Base-by-base conservation (phyloP, 2,113 vertebrate species). In the Etheostoma spectabile region DNA sequence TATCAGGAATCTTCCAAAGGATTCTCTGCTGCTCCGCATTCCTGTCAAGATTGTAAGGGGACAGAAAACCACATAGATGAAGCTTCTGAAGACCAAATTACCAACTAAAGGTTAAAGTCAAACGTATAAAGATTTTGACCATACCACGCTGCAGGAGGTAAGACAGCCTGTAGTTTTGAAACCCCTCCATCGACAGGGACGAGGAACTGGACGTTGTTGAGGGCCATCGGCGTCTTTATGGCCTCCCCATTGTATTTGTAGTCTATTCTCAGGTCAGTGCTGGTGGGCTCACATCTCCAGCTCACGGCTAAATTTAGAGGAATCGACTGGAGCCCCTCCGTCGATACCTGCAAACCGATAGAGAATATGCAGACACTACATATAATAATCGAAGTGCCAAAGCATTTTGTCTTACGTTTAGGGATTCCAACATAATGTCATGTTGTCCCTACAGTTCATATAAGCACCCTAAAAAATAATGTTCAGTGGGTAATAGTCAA, bases 1-100 rank as follows among this genome's bases (percentile, higher is more conserved):
- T 99, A 74, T 99, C 98, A 0, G 98, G 98, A 91, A 99, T 99
- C 93, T 99, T 99, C 98, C 98, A 99, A 57, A 98, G 94, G 94
- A 99, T 98, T 94, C 96, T 96, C 86, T 99, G 97, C 79, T 99
- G 98, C 65, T 99, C 98, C 3, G 96, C 90, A 48, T 98, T 99
- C 98, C 98, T 99, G 68, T 86, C 13, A 87, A 87, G 70, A 89
- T 66, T 2, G 75, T 35, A 88, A 42, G 18, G 68, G 1, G 8
- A 24, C 1, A 53, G 18, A 67, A 46, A 67, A 48, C 5, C 24
- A 22, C 19, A 33, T 35, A 19, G 2, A 19, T 10, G 12, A 51
- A 68, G 27, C 35, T 15, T 27, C 16, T 60, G 2, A 46, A 27
- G 22, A 35, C 4, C 2, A 65, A 16, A 24, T 49, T 19, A 48